A percentile compares a stretch with the other conserved stretches of the same genome.
These are phyloP conservation scores for Miichthys miiuy DNA, from an alignment of 2,797 vertebrate species.

Conservation along the genomic window DNA sequence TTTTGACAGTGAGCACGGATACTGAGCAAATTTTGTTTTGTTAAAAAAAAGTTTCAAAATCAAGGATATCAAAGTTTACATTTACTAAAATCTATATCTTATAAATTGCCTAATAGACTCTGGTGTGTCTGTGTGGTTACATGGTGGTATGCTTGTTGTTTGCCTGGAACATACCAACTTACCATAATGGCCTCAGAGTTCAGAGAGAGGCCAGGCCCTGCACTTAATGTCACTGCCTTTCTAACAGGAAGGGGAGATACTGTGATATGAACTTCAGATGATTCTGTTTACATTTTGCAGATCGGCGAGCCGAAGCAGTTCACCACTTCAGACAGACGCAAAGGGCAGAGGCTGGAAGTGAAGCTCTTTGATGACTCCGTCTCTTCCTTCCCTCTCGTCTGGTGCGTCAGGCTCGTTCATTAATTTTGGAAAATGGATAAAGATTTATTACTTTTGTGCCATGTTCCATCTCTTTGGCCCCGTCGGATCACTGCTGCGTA, in stretches of 20 bases:
- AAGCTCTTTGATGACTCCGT: conserved; percentile 95
- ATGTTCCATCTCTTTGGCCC: conserved; percentile 30
- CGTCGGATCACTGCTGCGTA: conserved; percentile 3
- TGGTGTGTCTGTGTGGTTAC: conserved; percentile 27
- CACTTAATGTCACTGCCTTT: conserved; percentile 6
- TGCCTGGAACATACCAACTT: conserved; percentile 19
- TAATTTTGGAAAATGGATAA: conserved; percentile 48
- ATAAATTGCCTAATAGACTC: conserved; percentile 23
- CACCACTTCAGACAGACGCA: conserved; percentile 92
- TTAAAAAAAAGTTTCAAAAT: conserved; percentile 7
- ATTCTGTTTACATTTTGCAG: conserved; percentile 81
- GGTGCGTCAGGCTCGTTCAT: conserved; percentile 81
- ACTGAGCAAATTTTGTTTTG: conserved; percentile 20
- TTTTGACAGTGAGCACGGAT: conserved; percentile 18
- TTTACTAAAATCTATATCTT: conserved; percentile 17
- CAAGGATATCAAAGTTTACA: conserved; percentile 8
- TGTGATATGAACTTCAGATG: conserved; percentile 37
- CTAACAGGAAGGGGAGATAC: conserved; percentile 23
- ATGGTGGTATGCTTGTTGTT: conserved; percentile 19
- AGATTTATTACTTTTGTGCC: conserved; percentile 39
- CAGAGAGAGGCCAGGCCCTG: conserved; percentile 41
- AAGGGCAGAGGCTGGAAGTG: conserved; percentile 94
- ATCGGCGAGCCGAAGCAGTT: conserved; percentile 92
- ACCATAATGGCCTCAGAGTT: conserved; percentile 47
- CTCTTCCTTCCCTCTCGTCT: conserved; percentile 91